These are phyloP conservation scores for Cynaeus angustus DNA, from an alignment of 2,888 invertebrate genomes.

Conservation along the genomic window DNA sequence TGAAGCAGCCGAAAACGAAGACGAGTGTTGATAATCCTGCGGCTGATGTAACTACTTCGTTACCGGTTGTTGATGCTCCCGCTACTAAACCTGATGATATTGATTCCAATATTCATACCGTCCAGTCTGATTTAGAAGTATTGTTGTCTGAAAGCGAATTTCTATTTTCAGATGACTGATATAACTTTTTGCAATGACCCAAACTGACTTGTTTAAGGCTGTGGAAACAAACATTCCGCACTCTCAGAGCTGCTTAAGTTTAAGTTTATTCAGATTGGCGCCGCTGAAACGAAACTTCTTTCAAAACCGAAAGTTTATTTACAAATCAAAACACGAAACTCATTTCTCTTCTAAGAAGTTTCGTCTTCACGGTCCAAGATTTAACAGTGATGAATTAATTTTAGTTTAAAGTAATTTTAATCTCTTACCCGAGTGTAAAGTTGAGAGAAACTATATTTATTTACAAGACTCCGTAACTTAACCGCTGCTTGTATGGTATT, in stretches of 20 bases:
- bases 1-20: conserved; percentile 57
- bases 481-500: conserved; percentile 58
- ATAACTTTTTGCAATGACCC: conserved; percentile 50
- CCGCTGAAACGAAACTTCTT: conserved; percentile 20
- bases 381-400: conserved; percentile 39
- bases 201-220: conserved; percentile 51
- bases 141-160: conserved; percentile 76
- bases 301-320: neutral
- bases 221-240: conserved; percentile 62
- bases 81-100: conserved; percentile 66
- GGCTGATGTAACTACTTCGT: conserved; percentile 53
- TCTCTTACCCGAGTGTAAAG: conserved; percentile 37
- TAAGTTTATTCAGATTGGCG: conserved; percentile 36
- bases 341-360: neutral
- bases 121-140: conserved; percentile 77
- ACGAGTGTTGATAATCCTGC: conserved; percentile 55
- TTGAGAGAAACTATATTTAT: conserved; percentile 52
- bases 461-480: conserved; percentile 54
- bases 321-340: too few relatives aligned
- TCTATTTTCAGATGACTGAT: conserved; percentile 73
- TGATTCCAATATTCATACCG: conserved; percentile 76
- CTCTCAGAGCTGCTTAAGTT: conserved; percentile 56
- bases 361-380: neutral
- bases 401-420: conserved; percentile 19
- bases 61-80: conserved; percentile 52